Evolutionary conservation across 1,140 invertebrate genomes (phyloP).

Genomic region (Drosophila repleta): DNA sequence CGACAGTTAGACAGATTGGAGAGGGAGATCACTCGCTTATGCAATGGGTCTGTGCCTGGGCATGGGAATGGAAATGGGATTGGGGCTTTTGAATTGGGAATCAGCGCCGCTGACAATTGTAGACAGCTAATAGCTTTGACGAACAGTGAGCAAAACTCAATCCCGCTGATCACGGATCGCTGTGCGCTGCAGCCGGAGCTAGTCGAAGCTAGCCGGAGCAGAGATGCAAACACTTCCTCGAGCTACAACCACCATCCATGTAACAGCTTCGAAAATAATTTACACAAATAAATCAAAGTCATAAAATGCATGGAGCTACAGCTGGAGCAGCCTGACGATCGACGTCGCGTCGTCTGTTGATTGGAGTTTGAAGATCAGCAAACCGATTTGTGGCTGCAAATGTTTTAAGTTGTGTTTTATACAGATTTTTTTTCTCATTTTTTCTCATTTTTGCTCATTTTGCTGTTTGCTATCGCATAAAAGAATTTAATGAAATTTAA

Average conservation of each 20-base stretch:
- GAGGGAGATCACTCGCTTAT: constrained; percentile 57
- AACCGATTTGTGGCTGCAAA: constrained; percentile 46
- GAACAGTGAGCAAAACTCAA: constrained; percentile 59
- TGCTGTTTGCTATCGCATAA: constrained; percentile 71
- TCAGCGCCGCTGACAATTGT: constrained; percentile 66
- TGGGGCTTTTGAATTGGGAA: constrained; percentile 35
- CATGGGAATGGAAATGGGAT: constrained; percentile 32
- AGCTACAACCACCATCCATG: constrained; percentile 45
- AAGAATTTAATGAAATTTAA: constrained; percentile 83
- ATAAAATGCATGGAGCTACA: constrained; percentile 60
- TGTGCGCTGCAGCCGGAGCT: constrained; percentile 19
- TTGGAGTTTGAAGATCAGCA: constrained; percentile 45
- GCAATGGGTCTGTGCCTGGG: constrained; percentile 47
- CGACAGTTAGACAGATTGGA: constrained; percentile 51
- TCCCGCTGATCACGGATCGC: constrained; percentile 35
- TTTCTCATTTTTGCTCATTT: constrained; percentile 12
- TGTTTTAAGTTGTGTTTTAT: constrained; percentile 20
- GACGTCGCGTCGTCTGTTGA: constrained; percentile 13
- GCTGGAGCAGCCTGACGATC: constrained; percentile 33
- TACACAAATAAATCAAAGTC: constrained; percentile 81
- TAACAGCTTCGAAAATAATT: constrained; percentile 75
- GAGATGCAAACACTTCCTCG: constrained; percentile 71
- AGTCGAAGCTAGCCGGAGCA: background rate
- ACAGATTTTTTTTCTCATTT: too few relatives aligned
- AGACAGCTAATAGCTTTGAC: constrained; percentile 76